Evolutionary conservation across 2,888 invertebrate species (phyloP).

Genomic region (Zygothrica quintamaculata): DNA sequence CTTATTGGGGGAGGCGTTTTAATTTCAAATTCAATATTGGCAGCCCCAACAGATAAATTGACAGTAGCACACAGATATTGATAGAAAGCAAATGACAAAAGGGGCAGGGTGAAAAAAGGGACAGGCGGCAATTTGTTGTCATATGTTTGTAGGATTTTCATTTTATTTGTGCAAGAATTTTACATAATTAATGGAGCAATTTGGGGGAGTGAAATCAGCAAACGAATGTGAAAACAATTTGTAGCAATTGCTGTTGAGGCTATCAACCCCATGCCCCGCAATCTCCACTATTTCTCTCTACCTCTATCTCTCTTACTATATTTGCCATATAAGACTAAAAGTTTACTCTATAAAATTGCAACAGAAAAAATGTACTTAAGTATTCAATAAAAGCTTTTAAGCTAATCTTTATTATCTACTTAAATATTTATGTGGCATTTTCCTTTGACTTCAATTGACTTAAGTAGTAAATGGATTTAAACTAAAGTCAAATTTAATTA

Average conservation of each 20-base stretch:
- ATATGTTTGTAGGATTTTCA: conserved; percentile 66
- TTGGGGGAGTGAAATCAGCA: conserved; percentile 5
- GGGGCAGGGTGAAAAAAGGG: conserved; percentile 3
- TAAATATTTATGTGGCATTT: conserved; percentile 13
- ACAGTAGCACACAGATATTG: conserved; percentile 15
- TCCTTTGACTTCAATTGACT: not conserved
- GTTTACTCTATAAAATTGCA: no score
- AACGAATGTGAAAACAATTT: conserved; percentile 53
- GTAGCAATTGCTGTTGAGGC: conserved; percentile 24
- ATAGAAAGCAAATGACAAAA: conserved; percentile 12
- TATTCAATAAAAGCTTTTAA: no score
- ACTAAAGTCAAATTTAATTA: no score
- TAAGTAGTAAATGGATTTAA: no score
- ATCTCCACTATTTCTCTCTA: no score
- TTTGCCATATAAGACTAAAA: no score
- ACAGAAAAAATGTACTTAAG: no score
- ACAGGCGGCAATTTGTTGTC: conserved; percentile 65
- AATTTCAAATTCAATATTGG: conserved; percentile 81
- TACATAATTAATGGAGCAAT: conserved; percentile 67
- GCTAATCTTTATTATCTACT: conserved; percentile 1
- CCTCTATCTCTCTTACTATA: no score
- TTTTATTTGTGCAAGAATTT: conserved; percentile 69
- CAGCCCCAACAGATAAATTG: conserved; percentile 38
- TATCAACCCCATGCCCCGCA: no score
- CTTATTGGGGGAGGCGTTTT: conserved; percentile 70